Percentiles rank a stretch among this genome's conserved stretches.
Conservation (phyloP, 30 jellyfish, hydroid and myxozoan species). For the Chrysaora quinquecirrha region DNA sequence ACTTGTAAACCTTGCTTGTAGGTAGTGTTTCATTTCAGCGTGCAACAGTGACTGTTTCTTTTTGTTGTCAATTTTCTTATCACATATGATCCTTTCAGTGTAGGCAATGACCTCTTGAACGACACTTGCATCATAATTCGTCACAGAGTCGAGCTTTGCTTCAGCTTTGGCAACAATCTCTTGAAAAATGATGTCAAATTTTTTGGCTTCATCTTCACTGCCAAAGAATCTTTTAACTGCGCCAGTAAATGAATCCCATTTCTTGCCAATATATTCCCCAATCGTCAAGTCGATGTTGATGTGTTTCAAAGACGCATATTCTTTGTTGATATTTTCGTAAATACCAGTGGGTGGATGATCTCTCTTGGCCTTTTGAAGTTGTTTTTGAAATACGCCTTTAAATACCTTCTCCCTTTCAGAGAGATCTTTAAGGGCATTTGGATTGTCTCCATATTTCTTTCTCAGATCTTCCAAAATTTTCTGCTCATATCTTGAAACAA, state of each 20-base stretch:
- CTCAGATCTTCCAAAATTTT: background rate
- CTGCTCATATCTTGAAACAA: no score
- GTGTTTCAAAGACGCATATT: background rate
- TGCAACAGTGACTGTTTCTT: conserved; percentile 1
- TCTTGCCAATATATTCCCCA: background rate
- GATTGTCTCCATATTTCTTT: background rate
- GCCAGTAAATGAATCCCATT: background rate
- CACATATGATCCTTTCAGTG: background rate
- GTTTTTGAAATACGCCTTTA: background rate
- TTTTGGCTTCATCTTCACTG: background rate
- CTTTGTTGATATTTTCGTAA: background rate
- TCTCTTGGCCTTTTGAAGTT: background rate
- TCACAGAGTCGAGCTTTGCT: background rate
- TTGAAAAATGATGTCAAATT: background rate
- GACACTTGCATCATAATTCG: background rate
- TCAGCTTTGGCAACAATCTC: background rate
- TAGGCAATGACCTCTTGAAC: background rate
- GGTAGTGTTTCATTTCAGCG: conserved; percentile 7
- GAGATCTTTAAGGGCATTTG: background rate
- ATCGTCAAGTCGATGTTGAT: conserved; percentile 2
- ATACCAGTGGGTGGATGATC: background rate
- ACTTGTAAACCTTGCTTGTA: no score
- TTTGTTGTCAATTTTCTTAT: background rate
- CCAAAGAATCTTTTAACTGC: background rate
- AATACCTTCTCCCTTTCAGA: background rate